Percentiles rank a stretch among this genome's conserved stretches.
phyloP scores from a whole-genome alignment of 2,797 vertebrate genomes.

The Sylvia borin region DNA sequence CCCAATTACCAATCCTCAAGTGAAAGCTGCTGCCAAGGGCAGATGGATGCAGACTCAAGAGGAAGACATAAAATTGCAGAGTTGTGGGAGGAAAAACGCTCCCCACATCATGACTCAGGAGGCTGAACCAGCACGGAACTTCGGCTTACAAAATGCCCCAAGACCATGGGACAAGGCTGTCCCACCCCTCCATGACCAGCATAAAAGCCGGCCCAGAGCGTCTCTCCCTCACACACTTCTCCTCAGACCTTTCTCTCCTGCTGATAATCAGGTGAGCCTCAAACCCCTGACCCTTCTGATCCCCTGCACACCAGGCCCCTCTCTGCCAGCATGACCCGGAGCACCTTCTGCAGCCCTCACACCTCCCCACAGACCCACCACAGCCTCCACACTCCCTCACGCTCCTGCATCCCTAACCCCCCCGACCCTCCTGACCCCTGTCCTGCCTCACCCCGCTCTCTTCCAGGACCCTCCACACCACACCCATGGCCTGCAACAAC shows the following conservation, averaged over 20 bases:
- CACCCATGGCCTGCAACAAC: no score
- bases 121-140: rapidly evolving
- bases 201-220: not conserved
- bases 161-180: not conserved
- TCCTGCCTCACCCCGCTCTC: not conserved
- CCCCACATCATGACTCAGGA: rapidly evolving
- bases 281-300: rapidly evolving
- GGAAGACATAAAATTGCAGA: not conserved
- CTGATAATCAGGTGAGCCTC: not conserved
- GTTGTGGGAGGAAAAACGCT: rapidly evolving
- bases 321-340: not conserved
- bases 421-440: no score
- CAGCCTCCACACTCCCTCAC: no score
- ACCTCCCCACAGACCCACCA: no score
- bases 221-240: not conserved
- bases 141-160: rapidly evolving
- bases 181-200: rapidly evolving
- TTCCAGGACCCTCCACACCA: rapidly evolving
- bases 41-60: rapidly evolving
- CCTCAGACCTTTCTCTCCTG: rapidly evolving
- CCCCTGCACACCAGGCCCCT: not conserved
- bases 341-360: no score
- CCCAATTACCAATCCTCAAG: not conserved
- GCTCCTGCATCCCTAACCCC: no score
- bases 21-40: not conserved